Percentiles rank a stretch among this genome's conserved stretches.
Conservation (phyloP, 2,797 vertebrate species). For the Gobionotothen gibberifrons region DNA sequence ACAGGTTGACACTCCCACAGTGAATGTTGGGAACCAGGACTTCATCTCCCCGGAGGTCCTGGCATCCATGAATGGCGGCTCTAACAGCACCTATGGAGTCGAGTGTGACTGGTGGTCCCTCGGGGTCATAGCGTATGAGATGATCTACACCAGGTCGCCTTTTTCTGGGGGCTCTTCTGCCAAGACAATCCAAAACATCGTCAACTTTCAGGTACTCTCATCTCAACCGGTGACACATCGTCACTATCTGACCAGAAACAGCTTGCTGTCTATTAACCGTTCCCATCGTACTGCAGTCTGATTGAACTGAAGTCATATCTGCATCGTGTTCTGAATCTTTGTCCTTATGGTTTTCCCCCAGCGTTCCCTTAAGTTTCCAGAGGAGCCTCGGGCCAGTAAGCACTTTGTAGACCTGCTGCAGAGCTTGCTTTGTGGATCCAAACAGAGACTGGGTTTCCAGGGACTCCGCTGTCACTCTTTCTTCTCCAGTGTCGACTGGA, state of each 20-base stretch:
- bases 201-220: constrained; percentile 91
- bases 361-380: constrained; percentile 93
- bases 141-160: constrained; percentile 92
- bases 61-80: constrained; percentile 81
- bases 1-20: constrained; percentile 86
- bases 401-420: constrained; percentile 92
- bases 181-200: constrained; percentile 94
- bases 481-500: constrained; percentile 92
- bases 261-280: background rate
- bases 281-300: background rate
- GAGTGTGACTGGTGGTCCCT: constrained; percentile 99
- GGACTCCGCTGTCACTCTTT: constrained; percentile 94
- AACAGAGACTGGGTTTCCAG: constrained; percentile 90
- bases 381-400: constrained; percentile 86
- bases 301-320: constrained; percentile 19
- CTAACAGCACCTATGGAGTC: constrained; percentile 82
- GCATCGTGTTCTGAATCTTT: constrained; percentile 19
- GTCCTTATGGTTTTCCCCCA: constrained; percentile 65
- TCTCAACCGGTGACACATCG: background rate
- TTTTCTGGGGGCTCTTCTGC: constrained; percentile 91
- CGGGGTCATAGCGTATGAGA: constrained; percentile 94
- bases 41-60: constrained; percentile 95
- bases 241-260: too few relatives aligned
- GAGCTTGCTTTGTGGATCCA: constrained; percentile 90
- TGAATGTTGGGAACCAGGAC: constrained; percentile 91